phyloP scores from a whole-genome alignment of 2,888 invertebrate genomes.

The Lagria hirta region DNA sequence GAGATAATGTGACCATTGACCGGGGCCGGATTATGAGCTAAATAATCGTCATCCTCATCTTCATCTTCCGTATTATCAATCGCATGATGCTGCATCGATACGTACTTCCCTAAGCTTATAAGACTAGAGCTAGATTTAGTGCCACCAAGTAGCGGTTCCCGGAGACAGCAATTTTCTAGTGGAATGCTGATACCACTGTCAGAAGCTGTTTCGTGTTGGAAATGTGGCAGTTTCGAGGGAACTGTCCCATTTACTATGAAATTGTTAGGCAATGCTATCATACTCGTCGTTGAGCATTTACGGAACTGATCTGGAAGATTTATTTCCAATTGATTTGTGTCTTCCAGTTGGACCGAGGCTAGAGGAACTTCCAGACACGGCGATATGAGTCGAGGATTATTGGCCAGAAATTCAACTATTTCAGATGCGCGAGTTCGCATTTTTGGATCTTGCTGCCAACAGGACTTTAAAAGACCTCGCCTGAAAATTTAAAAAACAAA shows the following conservation, averaged over 20 bases:
- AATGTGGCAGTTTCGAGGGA: conserved; percentile 9
- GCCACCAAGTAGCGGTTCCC: conserved; percentile 48
- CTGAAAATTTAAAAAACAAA: conserved; percentile 53
- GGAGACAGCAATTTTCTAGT: conserved; percentile 48
- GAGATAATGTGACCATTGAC: conserved; percentile 17
- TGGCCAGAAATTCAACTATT: conserved; percentile 79
- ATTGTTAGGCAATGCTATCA: conserved; percentile 44
- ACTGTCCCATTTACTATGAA: conserved; percentile 26
- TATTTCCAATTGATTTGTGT: conserved; percentile 62
- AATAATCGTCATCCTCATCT: conserved; percentile 30
- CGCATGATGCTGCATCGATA: conserved; percentile 35
- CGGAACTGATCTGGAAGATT: conserved; percentile 53
- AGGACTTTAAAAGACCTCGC: conserved; percentile 72
- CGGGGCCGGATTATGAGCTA: conserved; percentile 16
- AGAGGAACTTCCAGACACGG: conserved; percentile 79
- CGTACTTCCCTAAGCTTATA: conserved; percentile 43
- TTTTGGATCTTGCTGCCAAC: conserved; percentile 73
- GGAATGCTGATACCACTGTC: conserved; percentile 39
- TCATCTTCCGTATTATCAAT: conserved; percentile 27
- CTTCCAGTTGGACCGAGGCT: conserved; percentile 72
- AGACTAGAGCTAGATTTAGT: conserved; percentile 39
- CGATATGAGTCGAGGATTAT: conserved; percentile 72
- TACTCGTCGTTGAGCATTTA: conserved; percentile 50
- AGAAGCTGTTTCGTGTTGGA: conserved; percentile 13
- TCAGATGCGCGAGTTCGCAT: conserved; percentile 75